Percentiles rank a stretch among this genome's conserved stretches.
Evolutionary conservation across 2,113 vertebrate species (phyloP).

Genomic region (Merops nubicus): DNA sequence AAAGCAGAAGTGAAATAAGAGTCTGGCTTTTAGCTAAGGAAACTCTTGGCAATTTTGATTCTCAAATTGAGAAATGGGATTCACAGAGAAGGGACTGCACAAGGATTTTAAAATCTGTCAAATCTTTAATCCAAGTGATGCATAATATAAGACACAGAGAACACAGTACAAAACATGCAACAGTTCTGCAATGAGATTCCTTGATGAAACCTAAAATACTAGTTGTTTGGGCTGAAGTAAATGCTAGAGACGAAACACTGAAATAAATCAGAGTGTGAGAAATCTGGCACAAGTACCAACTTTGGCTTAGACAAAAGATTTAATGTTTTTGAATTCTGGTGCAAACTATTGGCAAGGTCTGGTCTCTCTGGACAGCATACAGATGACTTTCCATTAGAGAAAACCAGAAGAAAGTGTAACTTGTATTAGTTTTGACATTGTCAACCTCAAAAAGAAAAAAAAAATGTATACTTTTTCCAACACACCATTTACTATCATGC

Average conservation of each 20-base stretch:
- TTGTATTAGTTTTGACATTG: not conserved
- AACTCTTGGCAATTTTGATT: constrained; percentile 54
- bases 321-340: not conserved
- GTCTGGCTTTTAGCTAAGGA: constrained; percentile 34
- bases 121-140: not conserved
- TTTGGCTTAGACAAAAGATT: not conserved
- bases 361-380: not conserved
- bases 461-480: not conserved
- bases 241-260: not conserved
- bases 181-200: not conserved
- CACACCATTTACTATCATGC: not conserved
- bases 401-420: not conserved
- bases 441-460: not conserved
- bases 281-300: not conserved
- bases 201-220: not conserved
- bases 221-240: not conserved
- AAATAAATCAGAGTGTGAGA: not conserved
- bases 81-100: not conserved
- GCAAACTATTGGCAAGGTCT: not conserved
- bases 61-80: not conserved
- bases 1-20: constrained; percentile 23
- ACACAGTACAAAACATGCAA: not conserved
- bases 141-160: not conserved
- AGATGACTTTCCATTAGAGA: not conserved
- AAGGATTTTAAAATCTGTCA: not conserved